A percentile compares a stretch with the other conserved stretches of the same genome.
Conservation (phyloP, 2,113 vertebrate genomes). For the Reinhardtius hippoglossoides region DNA sequence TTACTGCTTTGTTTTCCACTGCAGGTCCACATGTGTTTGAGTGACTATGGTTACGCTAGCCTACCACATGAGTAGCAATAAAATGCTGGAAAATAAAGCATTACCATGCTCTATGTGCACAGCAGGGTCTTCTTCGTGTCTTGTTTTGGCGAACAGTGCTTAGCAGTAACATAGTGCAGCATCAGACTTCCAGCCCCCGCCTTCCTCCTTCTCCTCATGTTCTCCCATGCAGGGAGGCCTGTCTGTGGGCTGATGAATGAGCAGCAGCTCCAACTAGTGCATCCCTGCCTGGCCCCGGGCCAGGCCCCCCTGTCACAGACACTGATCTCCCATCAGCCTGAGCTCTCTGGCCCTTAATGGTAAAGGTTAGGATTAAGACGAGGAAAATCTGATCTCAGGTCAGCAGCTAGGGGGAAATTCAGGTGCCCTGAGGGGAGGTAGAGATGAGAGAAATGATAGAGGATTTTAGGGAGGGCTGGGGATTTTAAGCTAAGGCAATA, state of each 20-base stretch:
- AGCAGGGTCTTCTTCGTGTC: conserved; percentile 42
- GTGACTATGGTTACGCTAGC: neutral
- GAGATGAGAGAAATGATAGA: conserved; percentile 49
- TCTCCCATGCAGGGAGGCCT: conserved; percentile 70
- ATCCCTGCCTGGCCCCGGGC: conserved; percentile 60
- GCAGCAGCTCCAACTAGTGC: conserved; percentile 49
- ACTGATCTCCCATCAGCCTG: conserved; percentile 69
- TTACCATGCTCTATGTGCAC: conserved; percentile 14
- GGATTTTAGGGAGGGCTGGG: conserved; percentile 43
- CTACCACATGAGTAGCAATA: neutral
- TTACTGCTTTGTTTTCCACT: neutral
- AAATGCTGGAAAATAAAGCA: conserved; percentile 18
- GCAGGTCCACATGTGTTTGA: neutral
- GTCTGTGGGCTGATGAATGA: conserved; percentile 75
- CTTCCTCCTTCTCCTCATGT: conserved; percentile 51
- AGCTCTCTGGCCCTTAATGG: conserved; percentile 60
- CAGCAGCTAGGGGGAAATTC: conserved; percentile 25
- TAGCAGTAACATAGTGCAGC: conserved; percentile 55
- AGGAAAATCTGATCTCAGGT: conserved; percentile 68
- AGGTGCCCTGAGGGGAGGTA: conserved; percentile 35
- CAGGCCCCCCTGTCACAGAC: conserved; percentile 65
- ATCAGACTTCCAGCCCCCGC: conserved; percentile 55
- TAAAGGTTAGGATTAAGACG: conserved; percentile 70
- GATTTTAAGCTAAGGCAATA: conserved; percentile 37
- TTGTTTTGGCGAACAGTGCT: conserved; percentile 49